Conservation (phyloP, 2,888 invertebrate species). For the Serrognathus titanus region DNA sequence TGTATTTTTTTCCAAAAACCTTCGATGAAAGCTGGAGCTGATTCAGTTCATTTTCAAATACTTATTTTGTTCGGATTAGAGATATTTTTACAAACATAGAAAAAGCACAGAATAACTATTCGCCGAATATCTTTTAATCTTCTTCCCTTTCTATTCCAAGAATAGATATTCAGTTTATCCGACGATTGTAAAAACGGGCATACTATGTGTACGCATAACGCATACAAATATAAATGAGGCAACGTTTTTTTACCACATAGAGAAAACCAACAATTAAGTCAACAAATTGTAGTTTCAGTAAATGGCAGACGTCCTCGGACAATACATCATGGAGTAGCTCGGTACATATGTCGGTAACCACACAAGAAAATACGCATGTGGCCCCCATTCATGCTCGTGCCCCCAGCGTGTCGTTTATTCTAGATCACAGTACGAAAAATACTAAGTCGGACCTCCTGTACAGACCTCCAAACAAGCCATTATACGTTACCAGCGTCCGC, state of each 20-base stretch:
- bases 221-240: too few relatives aligned
- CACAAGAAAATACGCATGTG: conserved; percentile 11
- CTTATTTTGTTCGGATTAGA: too few relatives aligned
- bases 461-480: conserved; percentile 30
- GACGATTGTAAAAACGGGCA: too few relatives aligned
- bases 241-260: not conserved
- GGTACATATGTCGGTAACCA: conserved; percentile 13
- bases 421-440: conserved; percentile 4
- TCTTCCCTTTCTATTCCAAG: too few relatives aligned
- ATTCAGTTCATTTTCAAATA: too few relatives aligned
- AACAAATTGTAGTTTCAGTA: conserved; percentile 1
- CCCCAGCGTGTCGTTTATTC: conserved; percentile 5
- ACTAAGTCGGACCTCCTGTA: conserved; percentile 27
- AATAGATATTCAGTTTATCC: too few relatives aligned
- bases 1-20: too few relatives aligned
- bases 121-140: too few relatives aligned
- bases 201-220: too few relatives aligned
- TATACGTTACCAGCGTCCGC: conserved; percentile 17
- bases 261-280: conserved; percentile 1
- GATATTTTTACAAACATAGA: too few relatives aligned
- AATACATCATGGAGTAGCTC: not conserved
- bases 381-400: conserved; percentile 14
- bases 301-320: not conserved
- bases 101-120: too few relatives aligned
- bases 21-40: too few relatives aligned